Percentiles rank a stretch among this genome's conserved stretches.
Evolutionary conservation across 2,113 vertebrate genomes (phyloP).

Genomic region (Grallaria varia): DNA sequence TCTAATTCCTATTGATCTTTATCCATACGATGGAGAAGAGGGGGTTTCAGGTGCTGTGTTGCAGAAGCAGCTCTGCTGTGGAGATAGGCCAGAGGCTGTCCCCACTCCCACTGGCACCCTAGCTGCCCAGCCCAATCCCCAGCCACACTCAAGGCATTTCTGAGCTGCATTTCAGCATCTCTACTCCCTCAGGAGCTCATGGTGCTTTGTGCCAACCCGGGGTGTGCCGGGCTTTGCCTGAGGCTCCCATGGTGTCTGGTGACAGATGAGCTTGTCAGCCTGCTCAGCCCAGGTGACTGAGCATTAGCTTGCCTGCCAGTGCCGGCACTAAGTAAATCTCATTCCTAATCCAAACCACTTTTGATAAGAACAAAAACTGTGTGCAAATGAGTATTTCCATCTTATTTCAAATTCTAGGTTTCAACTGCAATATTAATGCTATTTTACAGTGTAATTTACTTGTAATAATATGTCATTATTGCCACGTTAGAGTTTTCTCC

Average conservation of each 20-base stretch:
- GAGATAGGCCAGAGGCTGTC: rapidly evolving
- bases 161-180: background rate
- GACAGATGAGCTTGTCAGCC: background rate
- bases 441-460: slow-evolving; percentile 80
- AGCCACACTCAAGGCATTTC: rapidly evolving
- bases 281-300: slow-evolving; percentile 38
- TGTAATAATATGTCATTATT: slow-evolving; percentile 84
- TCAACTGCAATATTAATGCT: slow-evolving; percentile 79
- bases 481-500: slow-evolving; percentile 80
- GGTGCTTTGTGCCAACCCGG: background rate
- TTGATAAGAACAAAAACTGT: slow-evolving; percentile 77
- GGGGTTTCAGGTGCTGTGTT: rapidly evolving
- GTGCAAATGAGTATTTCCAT: slow-evolving; percentile 80
- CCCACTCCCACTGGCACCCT: rapidly evolving
- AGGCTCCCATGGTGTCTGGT: background rate
- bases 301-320: background rate
- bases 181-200: rapidly evolving
- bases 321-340: slow-evolving; percentile 7
- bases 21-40: background rate
- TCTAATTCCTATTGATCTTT: background rate
- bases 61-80: background rate
- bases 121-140: background rate
- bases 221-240: rapidly evolving
- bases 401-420: slow-evolving; percentile 82
- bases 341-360: slow-evolving; percentile 65